Percentiles rank a stretch among this genome's conserved stretches.
phyloP scores from a whole-genome alignment of 1,140 invertebrate species.

The Portunus trituberculatus region DNA sequence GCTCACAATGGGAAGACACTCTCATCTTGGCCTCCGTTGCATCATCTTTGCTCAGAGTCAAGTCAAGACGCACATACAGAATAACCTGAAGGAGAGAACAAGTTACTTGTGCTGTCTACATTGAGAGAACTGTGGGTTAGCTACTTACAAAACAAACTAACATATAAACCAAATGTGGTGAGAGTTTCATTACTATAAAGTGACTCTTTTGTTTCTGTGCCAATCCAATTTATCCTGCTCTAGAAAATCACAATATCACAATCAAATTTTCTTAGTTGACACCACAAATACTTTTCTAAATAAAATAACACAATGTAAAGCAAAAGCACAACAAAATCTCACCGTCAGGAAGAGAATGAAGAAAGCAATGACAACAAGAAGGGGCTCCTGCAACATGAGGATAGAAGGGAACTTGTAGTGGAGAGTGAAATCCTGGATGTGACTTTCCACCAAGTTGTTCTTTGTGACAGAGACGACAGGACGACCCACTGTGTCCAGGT shows the following conservation, averaged over 20 bases:
- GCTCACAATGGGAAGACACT: constrained; percentile 81
- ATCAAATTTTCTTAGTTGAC: neutral
- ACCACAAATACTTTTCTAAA: neutral
- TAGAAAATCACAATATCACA: no score
- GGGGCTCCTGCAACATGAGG: constrained; percentile 93
- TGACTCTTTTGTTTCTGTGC: no score
- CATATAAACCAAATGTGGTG: no score
- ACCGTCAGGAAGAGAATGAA: constrained; percentile 92
- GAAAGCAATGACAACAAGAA: constrained; percentile 92
- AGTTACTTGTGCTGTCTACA: neutral
- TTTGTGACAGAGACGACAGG: constrained; percentile 93
- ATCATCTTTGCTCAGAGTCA: constrained; percentile 90
- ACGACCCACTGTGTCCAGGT: constrained; percentile 96
- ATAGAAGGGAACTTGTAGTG: constrained; percentile 75
- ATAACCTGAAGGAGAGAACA: constrained; percentile 84
- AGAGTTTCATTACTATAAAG: no score
- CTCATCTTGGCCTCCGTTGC: constrained; percentile 78
- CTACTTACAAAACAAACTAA: neutral
- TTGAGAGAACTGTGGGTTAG: neutral
- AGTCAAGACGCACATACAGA: constrained; percentile 96
- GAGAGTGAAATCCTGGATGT: constrained; percentile 93
- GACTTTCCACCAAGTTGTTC: constrained; percentile 95
- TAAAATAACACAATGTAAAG: neutral
- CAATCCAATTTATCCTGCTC: no score
- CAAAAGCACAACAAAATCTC: constrained; percentile 4